Evolutionary conservation across 2,888 invertebrate genomes (phyloP), one percentile per base, ranked within the genome.

Genomic region (Tipula unca): DNA sequence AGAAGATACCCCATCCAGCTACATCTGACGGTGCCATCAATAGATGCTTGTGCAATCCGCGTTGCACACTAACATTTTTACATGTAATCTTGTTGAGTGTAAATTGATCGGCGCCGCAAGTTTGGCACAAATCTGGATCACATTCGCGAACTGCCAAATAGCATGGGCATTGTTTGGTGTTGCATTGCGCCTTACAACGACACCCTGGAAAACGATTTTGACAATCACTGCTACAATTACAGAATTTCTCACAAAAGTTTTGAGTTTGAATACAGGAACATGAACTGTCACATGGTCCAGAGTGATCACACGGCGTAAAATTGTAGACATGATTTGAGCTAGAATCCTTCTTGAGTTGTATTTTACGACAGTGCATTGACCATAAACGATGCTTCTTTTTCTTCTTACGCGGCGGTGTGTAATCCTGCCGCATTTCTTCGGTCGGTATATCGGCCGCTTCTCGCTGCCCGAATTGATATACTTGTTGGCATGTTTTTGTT

Each of bases 211-310:
- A 99, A 0, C 98, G 94, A 92, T 98, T 98, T 90, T 97, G 97
- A 89, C 98, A 98, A 89, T 98, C 97, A 87, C 95, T 95, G 90
- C 96, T 97, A 91, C 99, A 99, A 89, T 97, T 96, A 89, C 99
- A 99, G 92, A 97, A 99, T 90, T 99, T 99, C 91, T 99, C 99
- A 91, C 99, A 99, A 92, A 99, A 98, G 91, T 98, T 99, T 90
- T 98, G 97, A 0, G 97, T 96, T 89, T 95, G 95, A 87, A 98
- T 95, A 89, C 99, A 99, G 0, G 96, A 96, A 89, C 99, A 99
- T 87, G 94, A 93, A 88, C 94, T 94, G 90, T 98, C 97, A 91
- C 99, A 99, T 14, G 96, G 95, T 86, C 96, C 97, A 0, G 96
- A 96, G 91, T 99, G 99, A 90, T 98, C 97, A 91, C 99, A 99